Conservation (phyloP, 2,888 invertebrate species). For the Caenorhabditis sp. region DNA sequence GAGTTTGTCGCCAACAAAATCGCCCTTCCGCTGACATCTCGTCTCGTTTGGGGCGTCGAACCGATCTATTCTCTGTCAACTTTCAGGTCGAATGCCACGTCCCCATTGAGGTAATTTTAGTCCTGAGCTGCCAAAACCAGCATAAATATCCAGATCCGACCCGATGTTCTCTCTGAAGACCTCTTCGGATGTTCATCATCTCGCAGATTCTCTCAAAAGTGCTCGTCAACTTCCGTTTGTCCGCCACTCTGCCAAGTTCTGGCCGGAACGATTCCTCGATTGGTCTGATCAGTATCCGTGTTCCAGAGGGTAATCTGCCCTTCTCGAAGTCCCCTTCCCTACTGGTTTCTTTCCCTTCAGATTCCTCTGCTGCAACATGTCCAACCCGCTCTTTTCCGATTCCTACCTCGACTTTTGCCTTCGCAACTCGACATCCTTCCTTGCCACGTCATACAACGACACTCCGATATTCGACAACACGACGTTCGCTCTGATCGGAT, state of each 20-base stretch:
- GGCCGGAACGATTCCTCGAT: conserved; percentile 80
- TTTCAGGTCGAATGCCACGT: conserved; percentile 71
- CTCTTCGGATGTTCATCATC: conserved; percentile 42
- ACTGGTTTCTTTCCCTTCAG: conserved; percentile 3
- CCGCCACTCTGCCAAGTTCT: conserved; percentile 73
- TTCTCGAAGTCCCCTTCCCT: neutral
- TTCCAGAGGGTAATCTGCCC: conserved; percentile 54
- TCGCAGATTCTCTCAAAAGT: conserved; percentile 54
- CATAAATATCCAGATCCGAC: conserved; percentile 46
- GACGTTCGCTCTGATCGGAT: conserved; percentile 79
- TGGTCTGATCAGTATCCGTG: conserved; percentile 72
- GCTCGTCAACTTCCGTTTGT: conserved; percentile 75
- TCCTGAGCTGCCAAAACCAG: neutral
- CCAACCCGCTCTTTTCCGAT: conserved; percentile 62
- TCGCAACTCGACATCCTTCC: conserved; percentile 77
- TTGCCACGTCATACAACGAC: conserved; percentile 81
- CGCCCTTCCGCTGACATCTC: conserved; percentile 77
- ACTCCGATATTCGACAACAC: conserved; percentile 81
- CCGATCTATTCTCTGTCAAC: conserved; percentile 64
- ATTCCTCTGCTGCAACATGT: conserved; percentile 71
- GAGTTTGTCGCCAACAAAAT: conserved; percentile 74
- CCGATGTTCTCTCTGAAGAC: conserved; percentile 52
- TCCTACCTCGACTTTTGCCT: conserved; percentile 71
- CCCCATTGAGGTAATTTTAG: conserved; percentile 54
- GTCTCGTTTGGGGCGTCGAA: conserved; percentile 79